phyloP scores from a whole-genome alignment of 2,888 invertebrate species.

The Himalopsyche anomala region DNA sequence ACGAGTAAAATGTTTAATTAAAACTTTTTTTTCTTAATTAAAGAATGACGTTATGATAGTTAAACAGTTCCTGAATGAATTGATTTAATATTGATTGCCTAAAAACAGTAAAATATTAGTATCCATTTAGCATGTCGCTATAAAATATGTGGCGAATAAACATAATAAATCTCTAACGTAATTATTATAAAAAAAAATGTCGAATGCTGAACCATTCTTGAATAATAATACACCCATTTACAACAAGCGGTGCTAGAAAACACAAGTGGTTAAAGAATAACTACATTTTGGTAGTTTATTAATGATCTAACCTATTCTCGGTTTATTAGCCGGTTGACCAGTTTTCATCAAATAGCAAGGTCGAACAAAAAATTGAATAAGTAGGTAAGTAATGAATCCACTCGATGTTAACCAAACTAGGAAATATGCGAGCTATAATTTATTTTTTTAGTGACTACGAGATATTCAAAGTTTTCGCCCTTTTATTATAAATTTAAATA shows the following conservation, averaged over 20 bases:
- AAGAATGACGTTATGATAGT: background rate
- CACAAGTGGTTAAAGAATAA: constrained; percentile 4
- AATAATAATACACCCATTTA: background rate
- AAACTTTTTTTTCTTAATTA: no score
- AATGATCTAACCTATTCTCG: background rate
- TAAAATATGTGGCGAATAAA: background rate
- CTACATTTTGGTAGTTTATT: background rate
- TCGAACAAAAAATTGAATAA: background rate
- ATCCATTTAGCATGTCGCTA: background rate
- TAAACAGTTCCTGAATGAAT: background rate
- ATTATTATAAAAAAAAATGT: background rate
- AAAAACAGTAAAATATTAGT: background rate
- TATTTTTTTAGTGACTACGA: background rate
- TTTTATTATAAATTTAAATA: no score
- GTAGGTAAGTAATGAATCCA: background rate
- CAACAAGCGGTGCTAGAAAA: background rate
- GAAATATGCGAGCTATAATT: background rate
- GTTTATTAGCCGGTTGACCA: constrained; percentile 35
- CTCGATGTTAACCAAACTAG: background rate
- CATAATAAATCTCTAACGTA: background rate
- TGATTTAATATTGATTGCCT: background rate
- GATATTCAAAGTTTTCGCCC: background rate
- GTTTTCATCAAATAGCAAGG: background rate
- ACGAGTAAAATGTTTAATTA: no score
- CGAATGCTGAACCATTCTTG: background rate